Base-by-base conservation (phyloP, 2,113 vertebrate species). In the Hymenochirus boettgeri region DNA sequence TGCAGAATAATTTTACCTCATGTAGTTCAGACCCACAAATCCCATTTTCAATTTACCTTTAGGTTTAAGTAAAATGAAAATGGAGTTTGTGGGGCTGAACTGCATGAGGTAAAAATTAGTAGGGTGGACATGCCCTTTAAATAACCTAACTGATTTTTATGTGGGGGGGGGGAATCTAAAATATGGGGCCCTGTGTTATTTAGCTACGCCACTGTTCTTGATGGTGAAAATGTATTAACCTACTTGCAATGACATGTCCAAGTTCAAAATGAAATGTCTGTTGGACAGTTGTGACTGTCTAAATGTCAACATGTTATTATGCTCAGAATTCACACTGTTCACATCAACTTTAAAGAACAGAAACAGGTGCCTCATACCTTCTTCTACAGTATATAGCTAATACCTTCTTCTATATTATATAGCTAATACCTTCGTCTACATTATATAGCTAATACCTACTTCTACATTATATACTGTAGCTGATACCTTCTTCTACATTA, bases 231-330 rank as follows among this genome's bases (percentile, higher is more conserved):
- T n/a, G n/a, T n/a, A n/a, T n/a, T n/a, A n/a, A n/a, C n/a, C n/a
- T 31, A 31, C 29, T 31, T 31, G 29, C 29, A 31, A 10, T 6
- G 29, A 31, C 29, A 31, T 31, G 29, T 56, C 5, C 51, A 55
- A 54, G 62, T 51, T 64, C 61, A 54, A 33, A 55, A 46, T 18
- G 19, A 58, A 15, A 15, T 42, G 5, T 5, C 33, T 23, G 39
- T 58, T 58, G 21, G 35, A 39, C 24, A 52, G 51, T 46, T 15
- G 5, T 19, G 31, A 37, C 33, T 62, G 21, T 2, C 15, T 37
- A 2, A 62, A 62, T 62, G 60, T 21, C 17, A 35, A 35, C 25
- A 42, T 59, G 37, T 18, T 5, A 6, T 31, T 5, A 5, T 31
- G 10, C 10, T 31, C 29, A 31, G 10, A 50, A 51, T 61, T 7